Base-by-base conservation (phyloP, 2,888 invertebrate genomes). In the Branchellion lobata region DNA sequence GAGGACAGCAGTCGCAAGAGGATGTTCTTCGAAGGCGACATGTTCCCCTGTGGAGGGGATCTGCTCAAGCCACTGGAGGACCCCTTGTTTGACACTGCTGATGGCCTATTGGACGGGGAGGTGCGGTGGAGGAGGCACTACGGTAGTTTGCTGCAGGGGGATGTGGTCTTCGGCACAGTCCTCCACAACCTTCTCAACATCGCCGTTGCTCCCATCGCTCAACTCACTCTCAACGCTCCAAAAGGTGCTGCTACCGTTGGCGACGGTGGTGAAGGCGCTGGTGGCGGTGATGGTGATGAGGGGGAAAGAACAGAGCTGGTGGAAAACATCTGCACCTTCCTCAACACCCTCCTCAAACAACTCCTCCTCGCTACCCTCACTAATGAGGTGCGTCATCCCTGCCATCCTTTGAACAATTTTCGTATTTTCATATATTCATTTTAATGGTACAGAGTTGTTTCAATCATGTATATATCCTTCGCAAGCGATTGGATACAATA, bases 311-410 rank as follows among this genome's bases (percentile, higher is more conserved):
- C 85, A 40, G 87, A 88, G 75, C 86, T 90, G 2, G 88, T 89
- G 75, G 86, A 87, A 76, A 89, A 89, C 85, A 87, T 89, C 0
- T 89, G 89, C 81, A 85, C 88, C 36, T 85, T 90, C n/a, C 84
- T 93, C 81, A 93, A 93, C 0, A 91, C 95, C 79, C 92, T 96
- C 0, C 91, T 96, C 65, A 94, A 94, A 0, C 96, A 96, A 88
- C 90, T 96, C 81, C 92, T 93, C 0, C 92, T 92, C 3, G 84
- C 84, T 84, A 92, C 93, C 27, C 92, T 91, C 78, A 91, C 92
- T n/a, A 90, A 91, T 47, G 93, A 93, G 87, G 92, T 82, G 5
- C 8, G 65, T 65, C n/a, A 47, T 47, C 47, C 2, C 11, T n/a
- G n/a, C n/a, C n/a, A n/a, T n/a, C n/a, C n/a, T n/a, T n/a, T n/a